These are phyloP conservation scores for Troides helena DNA, from an alignment of 2,888 invertebrate genomes.

Conservation along the genomic window DNA sequence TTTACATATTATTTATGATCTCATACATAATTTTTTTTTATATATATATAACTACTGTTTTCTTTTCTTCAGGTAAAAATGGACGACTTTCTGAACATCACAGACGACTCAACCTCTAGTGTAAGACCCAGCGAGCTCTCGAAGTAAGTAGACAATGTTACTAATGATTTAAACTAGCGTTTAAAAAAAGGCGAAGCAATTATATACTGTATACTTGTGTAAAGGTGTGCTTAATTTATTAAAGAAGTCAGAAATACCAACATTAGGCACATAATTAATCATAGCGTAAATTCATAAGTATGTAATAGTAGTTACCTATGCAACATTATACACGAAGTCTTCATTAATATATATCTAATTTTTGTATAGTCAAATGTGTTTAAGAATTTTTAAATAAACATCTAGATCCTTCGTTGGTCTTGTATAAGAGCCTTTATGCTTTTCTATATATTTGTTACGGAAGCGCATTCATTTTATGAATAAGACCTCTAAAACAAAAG, in stretches of 20 bases:
- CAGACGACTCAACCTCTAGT: conserved; percentile 38
- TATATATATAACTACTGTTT: background rate
- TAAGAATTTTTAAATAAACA: background rate
- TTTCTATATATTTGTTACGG: conserved; percentile 1
- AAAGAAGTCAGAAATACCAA: background rate
- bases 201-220: no score
- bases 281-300: background rate
- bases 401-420: no score
- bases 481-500: conserved; percentile 14
- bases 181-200: no score
- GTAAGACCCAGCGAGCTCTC: conserved; percentile 44
- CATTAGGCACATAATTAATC: background rate
- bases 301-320: background rate
- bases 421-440: no score
- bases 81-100: conserved; percentile 42
- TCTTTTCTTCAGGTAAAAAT: conserved; percentile 42
- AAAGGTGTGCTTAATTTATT: background rate
- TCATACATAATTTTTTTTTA: background rate
- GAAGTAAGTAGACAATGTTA: conserved; percentile 39
- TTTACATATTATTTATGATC: background rate
- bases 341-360: no score
- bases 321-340: no score
- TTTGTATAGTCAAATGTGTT: background rate
- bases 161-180: background rate
- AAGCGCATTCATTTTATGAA: conserved; percentile 7